Evolutionary conservation across 2,113 vertebrate genomes (phyloP).

Genomic region (rat (Rattus norvegicus)): DNA sequence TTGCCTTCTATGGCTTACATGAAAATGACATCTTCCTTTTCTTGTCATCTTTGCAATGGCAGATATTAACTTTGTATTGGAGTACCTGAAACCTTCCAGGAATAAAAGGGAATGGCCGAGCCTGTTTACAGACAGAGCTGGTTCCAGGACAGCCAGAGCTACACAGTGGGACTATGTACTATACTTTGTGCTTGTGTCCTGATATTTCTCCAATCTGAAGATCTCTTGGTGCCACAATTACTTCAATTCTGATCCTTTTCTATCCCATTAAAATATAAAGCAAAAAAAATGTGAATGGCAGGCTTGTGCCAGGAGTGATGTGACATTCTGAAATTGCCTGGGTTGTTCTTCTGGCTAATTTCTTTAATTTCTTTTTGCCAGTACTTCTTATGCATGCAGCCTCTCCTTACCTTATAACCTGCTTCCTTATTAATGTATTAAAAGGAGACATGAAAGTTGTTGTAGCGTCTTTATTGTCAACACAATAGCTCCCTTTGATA

Average conservation of each 20-base stretch:
- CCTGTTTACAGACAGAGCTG: too few species aligned
- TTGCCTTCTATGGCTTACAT: background rate
- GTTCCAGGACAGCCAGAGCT: too few species aligned
- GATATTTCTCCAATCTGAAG: too few species aligned
- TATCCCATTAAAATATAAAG: too few species aligned
- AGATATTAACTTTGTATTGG: background rate
- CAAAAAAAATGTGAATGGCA: background rate
- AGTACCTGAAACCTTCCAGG: background rate
- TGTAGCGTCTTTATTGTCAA: conserved; percentile 29
- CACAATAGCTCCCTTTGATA: conserved; percentile 23
- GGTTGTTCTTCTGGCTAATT: conserved; percentile 9
- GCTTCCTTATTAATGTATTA: conserved; percentile 62
- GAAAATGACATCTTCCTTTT: background rate
- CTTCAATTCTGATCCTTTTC: too few species aligned
- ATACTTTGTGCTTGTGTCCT: too few species aligned
- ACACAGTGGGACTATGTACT: too few species aligned
- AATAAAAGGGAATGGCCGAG: background rate
- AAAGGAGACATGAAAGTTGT: background rate
- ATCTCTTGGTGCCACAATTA: too few species aligned
- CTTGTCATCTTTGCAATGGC: background rate
- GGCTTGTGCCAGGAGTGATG: background rate
- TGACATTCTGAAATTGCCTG: background rate
- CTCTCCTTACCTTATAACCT: conserved; percentile 43
- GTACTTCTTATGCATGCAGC: conserved; percentile 28
- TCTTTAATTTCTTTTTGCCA: background rate